These are phyloP conservation scores for Notolepis coatsorum DNA, from an alignment of 2,797 vertebrate species.

Conservation along the genomic window DNA sequence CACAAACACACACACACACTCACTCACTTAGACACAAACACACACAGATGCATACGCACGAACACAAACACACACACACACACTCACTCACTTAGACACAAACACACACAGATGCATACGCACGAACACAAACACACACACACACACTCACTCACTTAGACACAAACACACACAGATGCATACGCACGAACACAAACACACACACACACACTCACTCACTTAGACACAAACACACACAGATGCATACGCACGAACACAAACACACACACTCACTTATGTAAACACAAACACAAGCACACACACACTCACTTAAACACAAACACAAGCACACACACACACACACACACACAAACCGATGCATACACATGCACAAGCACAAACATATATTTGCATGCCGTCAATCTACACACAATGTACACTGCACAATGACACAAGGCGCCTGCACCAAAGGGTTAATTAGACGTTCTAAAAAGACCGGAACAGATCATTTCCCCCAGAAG, in stretches of 20 bases:
- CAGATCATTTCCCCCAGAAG: conserved; percentile 24
- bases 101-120: too few species aligned
- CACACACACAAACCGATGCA: conserved; percentile 19
- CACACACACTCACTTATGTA: neutral
- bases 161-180: neutral
- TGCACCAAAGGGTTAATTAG: conserved; percentile 56
- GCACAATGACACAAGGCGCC: conserved; percentile 1
- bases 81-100: too few species aligned
- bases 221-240: too few species aligned
- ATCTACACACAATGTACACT: conserved; percentile 24
- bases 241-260: too few species aligned
- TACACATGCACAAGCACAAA: conserved; percentile 22
- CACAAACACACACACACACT: conserved; percentile 17
- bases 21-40: conserved; percentile 10
- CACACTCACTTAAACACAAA: conserved; percentile 11
- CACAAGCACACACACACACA: neutral
- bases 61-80: neutral
- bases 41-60: conserved; percentile 28
- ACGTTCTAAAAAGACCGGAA: conserved; percentile 24
- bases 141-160: neutral
- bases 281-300: neutral
- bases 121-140: too few species aligned
- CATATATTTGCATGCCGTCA: conserved; percentile 28
- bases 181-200: neutral
- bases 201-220: neutral